Conservation (phyloP, 2,888 invertebrate species). For the Drosophila gaucha region DNA sequence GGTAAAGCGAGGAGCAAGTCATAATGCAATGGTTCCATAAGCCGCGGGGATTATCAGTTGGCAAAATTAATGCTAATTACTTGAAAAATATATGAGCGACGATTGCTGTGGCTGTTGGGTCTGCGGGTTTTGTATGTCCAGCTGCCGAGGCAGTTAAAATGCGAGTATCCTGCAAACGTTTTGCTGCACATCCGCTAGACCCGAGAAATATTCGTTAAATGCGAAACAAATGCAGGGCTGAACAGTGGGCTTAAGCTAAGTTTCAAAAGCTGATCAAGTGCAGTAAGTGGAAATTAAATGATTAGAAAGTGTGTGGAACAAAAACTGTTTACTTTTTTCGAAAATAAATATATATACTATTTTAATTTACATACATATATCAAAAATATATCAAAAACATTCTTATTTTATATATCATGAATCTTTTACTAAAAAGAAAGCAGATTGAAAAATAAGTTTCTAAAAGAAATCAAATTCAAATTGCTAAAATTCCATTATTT, state of each 20-base stretch:
- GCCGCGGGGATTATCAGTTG: slow-evolving; percentile 74
- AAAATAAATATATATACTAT: no score
- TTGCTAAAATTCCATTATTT: no score
- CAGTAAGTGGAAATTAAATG: neutral
- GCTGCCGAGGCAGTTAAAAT: slow-evolving; percentile 10
- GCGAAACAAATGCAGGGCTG: slow-evolving; percentile 63
- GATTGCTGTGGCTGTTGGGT: slow-evolving; percentile 32
- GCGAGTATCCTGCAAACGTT: slow-evolving; percentile 44
- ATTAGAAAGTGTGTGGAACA: neutral
- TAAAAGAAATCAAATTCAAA: no score
- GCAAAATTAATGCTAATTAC: slow-evolving; percentile 83
- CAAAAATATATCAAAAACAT: no score
- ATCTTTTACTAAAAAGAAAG: no score
- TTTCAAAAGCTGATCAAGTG: neutral
- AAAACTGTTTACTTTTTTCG: neutral
- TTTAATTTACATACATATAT: no score
- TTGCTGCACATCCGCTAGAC: slow-evolving; percentile 62
- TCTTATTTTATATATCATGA: no score
- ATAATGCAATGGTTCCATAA: slow-evolving; percentile 42
- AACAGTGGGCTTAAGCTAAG: slow-evolving; percentile 46
- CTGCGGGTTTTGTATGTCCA: neutral
- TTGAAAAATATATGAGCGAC: slow-evolving; percentile 80
- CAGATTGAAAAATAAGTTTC: no score
- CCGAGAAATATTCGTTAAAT: slow-evolving; percentile 58
- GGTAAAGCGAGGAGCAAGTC: slow-evolving; percentile 13